Evolutionary conservation across 2,888 invertebrate species (phyloP).

Genomic region (Rhamphomyia laevipes): DNA sequence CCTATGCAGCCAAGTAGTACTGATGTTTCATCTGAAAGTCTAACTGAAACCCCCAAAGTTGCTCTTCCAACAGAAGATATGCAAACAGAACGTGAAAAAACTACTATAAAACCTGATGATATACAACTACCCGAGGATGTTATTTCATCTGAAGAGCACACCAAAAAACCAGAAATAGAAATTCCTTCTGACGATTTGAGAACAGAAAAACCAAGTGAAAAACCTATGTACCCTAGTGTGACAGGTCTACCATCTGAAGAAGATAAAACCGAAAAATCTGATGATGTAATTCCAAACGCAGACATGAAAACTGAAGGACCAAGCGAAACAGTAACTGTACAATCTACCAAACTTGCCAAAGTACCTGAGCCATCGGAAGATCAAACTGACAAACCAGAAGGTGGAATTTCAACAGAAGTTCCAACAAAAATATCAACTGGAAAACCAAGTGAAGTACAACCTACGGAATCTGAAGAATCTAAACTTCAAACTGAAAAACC

Average conservation of each 20-base stretch:
- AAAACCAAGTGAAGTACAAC: conserved; percentile 6
- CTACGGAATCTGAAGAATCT: conserved; percentile 12
- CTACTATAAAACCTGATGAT: not conserved
- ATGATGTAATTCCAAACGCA: too few relatives aligned
- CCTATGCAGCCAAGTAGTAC: conserved; percentile 11
- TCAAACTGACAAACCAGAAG: conserved; percentile 2
- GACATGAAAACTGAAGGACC: not conserved
- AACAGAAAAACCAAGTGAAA: too few relatives aligned
- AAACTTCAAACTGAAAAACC: conserved; percentile 6
- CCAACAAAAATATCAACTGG: conserved; percentile 9
- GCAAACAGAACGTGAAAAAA: not conserved
- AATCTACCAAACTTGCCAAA: not conserved
- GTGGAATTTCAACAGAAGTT: not conserved
- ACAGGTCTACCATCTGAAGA: too few relatives aligned
- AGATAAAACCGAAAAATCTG: too few relatives aligned
- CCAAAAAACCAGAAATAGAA: conserved; percentile 9
- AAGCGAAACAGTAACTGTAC: not conserved
- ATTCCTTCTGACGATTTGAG: not conserved
- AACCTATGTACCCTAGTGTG: too few relatives aligned
- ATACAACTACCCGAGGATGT: conserved; percentile 1
- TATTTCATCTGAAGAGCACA: conserved; percentile 7
- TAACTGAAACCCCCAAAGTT: too few relatives aligned
- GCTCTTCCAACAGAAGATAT: too few relatives aligned
- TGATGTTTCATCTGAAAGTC: conserved; percentile 1
- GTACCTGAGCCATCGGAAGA: not conserved